Evolutionary conservation across 2,888 invertebrate genomes (phyloP), one percentile per base, ranked within the genome.

Genomic region (Macrostomum cliftonense): DNA sequence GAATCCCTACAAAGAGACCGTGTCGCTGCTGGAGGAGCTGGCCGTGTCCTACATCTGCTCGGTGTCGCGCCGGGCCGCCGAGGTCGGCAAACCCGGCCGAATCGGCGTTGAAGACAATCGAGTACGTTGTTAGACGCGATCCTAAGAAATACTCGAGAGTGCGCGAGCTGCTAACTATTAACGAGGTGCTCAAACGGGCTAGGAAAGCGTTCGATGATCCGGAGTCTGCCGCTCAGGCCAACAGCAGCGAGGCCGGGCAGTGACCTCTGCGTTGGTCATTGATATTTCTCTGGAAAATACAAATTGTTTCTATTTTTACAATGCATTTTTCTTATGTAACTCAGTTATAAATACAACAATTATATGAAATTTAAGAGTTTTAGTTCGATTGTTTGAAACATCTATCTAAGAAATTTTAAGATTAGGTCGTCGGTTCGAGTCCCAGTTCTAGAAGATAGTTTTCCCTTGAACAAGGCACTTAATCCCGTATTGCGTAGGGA

Each of bases 41-140:
- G 93, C 95, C 0, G 86, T 95, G 57, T 91, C 95, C 73, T 97
- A 88, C 69, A 86, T 95, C 28, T 43, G 21, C 43, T 67, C 72
- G 43, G 67, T 84, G 87, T 77, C 77, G 1, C 76, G 77, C 56
- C 77, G 75, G 65, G 88, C 89, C 1, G 86, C 91, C 86, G 93
- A 95, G 74, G 84, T 88, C 38, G 93, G 93, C 1, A 77, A 89
- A 58, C 82, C 86, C n/a, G 95, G 95, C 1, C 76, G 89, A 56
- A 88, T 99, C 13, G 86, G 87, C 73, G 91, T 97, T 1, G 97
- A 99, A 74, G 97, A 99, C 68, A 88, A n/a, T 97, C 39, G 84
- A 95, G 61, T 97, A 79, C 63, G 72, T 89, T 62, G 93, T 97
- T 1, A 77, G 95, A 39, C 93, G 95, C 73, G 97, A 97, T 73